Base-by-base conservation (phyloP, 2,888 invertebrate species). In the Pteria penguin region DNA sequence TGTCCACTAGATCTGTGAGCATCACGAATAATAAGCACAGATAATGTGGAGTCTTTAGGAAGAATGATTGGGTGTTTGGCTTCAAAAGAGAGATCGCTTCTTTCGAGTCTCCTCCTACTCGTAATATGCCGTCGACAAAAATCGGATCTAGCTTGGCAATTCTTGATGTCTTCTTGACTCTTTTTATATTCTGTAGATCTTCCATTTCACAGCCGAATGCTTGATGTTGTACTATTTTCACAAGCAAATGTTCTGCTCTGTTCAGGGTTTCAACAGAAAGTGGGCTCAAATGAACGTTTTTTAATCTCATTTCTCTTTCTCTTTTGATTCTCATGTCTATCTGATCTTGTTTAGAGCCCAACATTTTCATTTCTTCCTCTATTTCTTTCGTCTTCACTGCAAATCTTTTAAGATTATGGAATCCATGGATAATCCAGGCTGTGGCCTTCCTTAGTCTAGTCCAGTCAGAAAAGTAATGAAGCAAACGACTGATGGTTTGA, bases 91-190 rank as follows among this genome's bases (percentile, higher is more conserved):
- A 75, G 63, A 14, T 58, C 31, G 22, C 70, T 26, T n/a, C 45
- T 36, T 8, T 62, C 63, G 22, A 75, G 54, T 66, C n/a, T 26
- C 75, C 75, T 22, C 75, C 75, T n/a, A 75, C 75, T 33, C 63
- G 26, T 4, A 76, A 11, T 18, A 73, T 14, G 4, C 69, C 76
- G 54, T 68, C 63, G n/a, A 55, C 58, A 8, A 72, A 26, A 24
- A 72, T 27, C 24, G 65, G 65, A 32, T 65, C 65, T 8, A 72
- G 36, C 32, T 72, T 72, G n/a, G 26, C n/a, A 11, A 69, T 27
- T 58, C 29, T 58, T 32, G 69, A 69, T 11, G 29, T 22, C 8
- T 11, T 29, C 32, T 31, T 55, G 4, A 68, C 24, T 18, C 33
- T 58, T 36, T 36, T 36, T 5, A 1, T 18, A 29, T 69, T 36